Percentiles rank a stretch among this genome's conserved stretches.
These are phyloP conservation scores for Megaceryle maxima DNA, from an alignment of 2,113 vertebrate genomes.

Conservation along the genomic window DNA sequence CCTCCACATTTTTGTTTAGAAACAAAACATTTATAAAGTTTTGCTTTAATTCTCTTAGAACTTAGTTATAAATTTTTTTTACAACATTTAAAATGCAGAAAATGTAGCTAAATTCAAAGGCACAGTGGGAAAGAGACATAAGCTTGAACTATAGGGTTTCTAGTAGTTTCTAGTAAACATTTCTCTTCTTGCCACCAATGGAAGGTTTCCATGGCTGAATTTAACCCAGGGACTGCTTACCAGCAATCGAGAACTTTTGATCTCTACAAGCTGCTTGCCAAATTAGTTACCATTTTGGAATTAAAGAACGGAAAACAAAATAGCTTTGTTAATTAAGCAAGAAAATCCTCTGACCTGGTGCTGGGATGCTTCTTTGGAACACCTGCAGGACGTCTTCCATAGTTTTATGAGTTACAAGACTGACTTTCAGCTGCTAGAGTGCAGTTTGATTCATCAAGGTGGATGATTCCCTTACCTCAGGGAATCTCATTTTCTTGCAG, in stretches of 20 bases:
- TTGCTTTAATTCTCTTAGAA: conserved; percentile 20
- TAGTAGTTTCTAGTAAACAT: background rate
- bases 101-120: conserved; percentile 49
- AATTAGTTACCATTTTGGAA: background rate
- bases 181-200: background rate
- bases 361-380: background rate
- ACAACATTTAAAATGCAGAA: conserved; percentile 15
- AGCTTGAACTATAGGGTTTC: background rate
- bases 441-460: background rate
- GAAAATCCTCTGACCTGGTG: background rate
- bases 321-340: conserved; percentile 7
- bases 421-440: background rate
- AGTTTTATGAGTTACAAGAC: background rate
- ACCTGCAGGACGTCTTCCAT: background rate
- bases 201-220: background rate
- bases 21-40: conserved; percentile 25
- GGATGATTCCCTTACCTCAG: background rate
- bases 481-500: background rate
- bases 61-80: background rate
- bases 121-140: conserved; percentile 30
- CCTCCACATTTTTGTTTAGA: background rate
- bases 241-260: background rate
- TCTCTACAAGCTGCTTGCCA: background rate
- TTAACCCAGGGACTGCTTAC: background rate
- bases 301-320: background rate